Evolutionary conservation across 2,113 vertebrate genomes (phyloP), one percentile per base, ranked within the genome.

Genomic region (Alligator mississippiensis): DNA sequence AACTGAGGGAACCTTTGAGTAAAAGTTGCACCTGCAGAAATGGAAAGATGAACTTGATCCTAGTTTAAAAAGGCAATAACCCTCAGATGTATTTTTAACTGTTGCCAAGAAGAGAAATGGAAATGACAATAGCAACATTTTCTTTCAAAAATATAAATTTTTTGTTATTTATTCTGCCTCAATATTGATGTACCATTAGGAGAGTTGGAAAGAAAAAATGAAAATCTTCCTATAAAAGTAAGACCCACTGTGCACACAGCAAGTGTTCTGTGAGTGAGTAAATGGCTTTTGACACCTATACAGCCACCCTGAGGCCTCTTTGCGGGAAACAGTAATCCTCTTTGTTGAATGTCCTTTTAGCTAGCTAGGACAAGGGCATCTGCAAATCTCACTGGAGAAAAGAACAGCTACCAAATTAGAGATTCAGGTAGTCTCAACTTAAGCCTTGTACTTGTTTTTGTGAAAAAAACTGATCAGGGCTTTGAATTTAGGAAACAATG

Each of bases 221-320:
- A 54, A 88, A 88, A 60, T 21, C 74, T 59, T 87, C 61, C 16
- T 16, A 57, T n/a, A 82, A 87, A 88, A 90, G 64, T 34, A 74
- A 88, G 92, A 25, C 3, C 2, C 25, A 90, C 77, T 62, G 84
- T 62, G 84, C 27, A 58, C 15, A 82, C 7, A 34, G 88, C n/a
- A 68, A 55, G 4, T 38, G 81, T 78, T 82, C 5, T 59, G 4
- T 80, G 47, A 72, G 38, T 47, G 90, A 55, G 1, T 9, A 81
- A 92, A 90, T 55, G 2, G 59, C 30, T 94, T 94, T 28, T 77
- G 58, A 85, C 66, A 80, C 28, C 19, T 89, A 11, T 72, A 61
- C 21, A 92, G 66, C 27, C 63, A 76, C 15, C 64, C n/a, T 54
- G 54, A n/a, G 58, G 54, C 11, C 87, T 21, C 58, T 75, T 66